Conservation (phyloP, 1,140 invertebrate genomes). For the Bombus cullumanus region DNA sequence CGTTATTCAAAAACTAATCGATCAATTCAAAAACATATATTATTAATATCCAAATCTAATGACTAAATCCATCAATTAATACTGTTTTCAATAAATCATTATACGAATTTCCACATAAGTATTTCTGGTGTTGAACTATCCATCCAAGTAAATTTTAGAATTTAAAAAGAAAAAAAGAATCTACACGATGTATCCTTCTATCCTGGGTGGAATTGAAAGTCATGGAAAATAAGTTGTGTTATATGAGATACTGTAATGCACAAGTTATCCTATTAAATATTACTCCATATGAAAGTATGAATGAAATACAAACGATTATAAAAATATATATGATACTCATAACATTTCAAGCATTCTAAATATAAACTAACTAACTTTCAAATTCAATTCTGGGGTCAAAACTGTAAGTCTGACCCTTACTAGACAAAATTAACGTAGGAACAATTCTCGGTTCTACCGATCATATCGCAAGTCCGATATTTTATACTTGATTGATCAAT, state of each 20-base stretch:
- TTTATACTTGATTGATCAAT: slow-evolving; percentile 8
- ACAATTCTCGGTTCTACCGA: slow-evolving; percentile 63
- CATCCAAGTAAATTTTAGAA: no score
- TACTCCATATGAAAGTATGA: no score
- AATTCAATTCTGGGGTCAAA: slow-evolving; percentile 46
- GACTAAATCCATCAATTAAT: no score
- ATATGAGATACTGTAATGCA: fast-evolving
- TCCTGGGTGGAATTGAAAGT: no score
- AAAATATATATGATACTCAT: no score
- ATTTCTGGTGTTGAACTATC: no score
- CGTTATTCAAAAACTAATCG: not conserved
- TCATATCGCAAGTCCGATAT: not conserved
- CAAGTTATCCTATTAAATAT: fast-evolving
- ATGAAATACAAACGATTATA: no score
- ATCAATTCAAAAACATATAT: not conserved
- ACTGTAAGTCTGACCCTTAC: slow-evolving; percentile 72
- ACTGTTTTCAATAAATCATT: no score
- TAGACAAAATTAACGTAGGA: slow-evolving; percentile 76
- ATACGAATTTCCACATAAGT: not conserved
- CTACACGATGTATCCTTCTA: fast-evolving
- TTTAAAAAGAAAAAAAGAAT: no score
- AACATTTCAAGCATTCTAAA: fast-evolving
- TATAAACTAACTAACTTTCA: fast-evolving
- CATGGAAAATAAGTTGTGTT: no score
- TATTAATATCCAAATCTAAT: not conserved